These are phyloP conservation scores for Sebastolobus alascanus DNA, from an alignment of 2,797 vertebrate species.

Conservation along the genomic window DNA sequence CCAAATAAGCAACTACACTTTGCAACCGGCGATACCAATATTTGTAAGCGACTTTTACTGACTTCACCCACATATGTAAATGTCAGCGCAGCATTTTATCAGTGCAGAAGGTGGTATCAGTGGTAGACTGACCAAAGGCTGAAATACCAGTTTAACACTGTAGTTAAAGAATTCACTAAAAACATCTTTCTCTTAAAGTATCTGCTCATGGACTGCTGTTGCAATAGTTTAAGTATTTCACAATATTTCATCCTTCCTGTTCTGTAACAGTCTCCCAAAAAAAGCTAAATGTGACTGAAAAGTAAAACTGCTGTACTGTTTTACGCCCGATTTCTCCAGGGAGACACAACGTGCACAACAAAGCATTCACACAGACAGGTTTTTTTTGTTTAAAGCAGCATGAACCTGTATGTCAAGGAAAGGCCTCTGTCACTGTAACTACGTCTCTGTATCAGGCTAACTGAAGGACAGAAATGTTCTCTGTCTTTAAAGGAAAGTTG, in stretches of 20 bases:
- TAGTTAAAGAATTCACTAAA: neutral
- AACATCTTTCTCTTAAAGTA: neutral
- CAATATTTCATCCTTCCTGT: conserved; percentile 14
- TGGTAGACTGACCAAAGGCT: neutral
- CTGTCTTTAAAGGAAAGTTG: neutral
- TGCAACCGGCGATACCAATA: too few relatives aligned
- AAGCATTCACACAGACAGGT: neutral
- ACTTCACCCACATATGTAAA: neutral
- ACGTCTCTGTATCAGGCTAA: neutral
- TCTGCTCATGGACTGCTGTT: neutral
- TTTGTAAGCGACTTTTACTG: neutral
- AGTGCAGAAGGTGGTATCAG: neutral
- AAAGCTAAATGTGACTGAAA: neutral
- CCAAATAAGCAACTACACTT: too few relatives aligned
- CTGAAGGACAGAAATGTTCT: neutral
- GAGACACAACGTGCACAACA: neutral
- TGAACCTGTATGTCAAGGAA: neutral
- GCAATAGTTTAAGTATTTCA: neutral
- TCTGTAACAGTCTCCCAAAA: neutral
- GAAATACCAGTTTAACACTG: neutral
- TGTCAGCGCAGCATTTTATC: neutral
- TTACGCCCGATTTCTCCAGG: neutral
- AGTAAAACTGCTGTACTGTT: neutral
- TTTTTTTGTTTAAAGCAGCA: neutral
- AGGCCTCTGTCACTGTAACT: neutral